Evolutionary conservation across 92 coral and sea anemone species (phyloP), one percentile per base, ranked within the genome.

Genomic region (Zoanthus gigantus): DNA sequence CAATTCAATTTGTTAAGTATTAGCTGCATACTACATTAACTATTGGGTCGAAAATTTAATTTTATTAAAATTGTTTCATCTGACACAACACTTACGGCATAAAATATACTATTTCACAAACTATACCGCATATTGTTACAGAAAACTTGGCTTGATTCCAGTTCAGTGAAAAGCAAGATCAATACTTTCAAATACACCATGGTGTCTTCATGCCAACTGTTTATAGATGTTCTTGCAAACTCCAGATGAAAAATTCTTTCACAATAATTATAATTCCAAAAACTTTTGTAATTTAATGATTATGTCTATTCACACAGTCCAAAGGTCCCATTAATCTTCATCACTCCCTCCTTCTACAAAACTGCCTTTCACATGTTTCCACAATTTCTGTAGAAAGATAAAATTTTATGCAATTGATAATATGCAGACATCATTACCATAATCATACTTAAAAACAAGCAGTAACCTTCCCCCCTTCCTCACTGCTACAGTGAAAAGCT

Each of bases 311-410:
- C n/a, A 67, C 83, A 79, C 85, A 45, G 61, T 81, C 44, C 85
- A 66, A 66, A 28, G 14, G 65, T 18, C 14, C 16, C 23, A 67
- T 81, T 42, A 81, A 44, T 81, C 85, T 71, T 81, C 85, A 9
- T 68, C 85, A 66, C 74, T 28, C 7, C 75, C 75, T 46, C 76
- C 85, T 67, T 81, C 74, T 23, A 9, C 63, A 81, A 66, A 48
- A 46, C 31, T 67, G 28, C 74, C 85, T 23, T 67, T 81, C 53
- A 81, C 74, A 81, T 81, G 85, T 65, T 81, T 81, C 85, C 85
- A 81, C 42, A 81, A 66, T 81, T 81, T 81, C 85, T 81, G 75
- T 31, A 23, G 5, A 28, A 42, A 68, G 45, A 69, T 4, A 69
- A 69, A 30, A 7, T 0, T 37, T 37, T 37, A 18, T 67, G 6